These are phyloP conservation scores for Apteryx mantelli DNA, from an alignment of 2,113 vertebrate genomes.

Conservation along the genomic window DNA sequence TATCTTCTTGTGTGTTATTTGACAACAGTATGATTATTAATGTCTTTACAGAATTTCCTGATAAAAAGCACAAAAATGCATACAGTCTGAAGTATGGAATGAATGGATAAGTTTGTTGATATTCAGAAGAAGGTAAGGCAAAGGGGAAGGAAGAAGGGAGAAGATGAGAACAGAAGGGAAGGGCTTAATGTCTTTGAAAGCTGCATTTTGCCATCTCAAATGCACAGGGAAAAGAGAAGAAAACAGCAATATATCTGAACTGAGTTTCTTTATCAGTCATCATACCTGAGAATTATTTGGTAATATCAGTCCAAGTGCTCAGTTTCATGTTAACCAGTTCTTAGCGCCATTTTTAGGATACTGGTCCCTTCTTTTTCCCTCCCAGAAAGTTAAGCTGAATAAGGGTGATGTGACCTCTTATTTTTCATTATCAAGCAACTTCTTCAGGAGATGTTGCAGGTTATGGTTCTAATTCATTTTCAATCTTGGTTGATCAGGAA, in stretches of 20 bases:
- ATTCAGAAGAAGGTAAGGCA: background rate
- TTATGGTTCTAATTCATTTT: background rate
- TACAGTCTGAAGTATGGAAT: background rate
- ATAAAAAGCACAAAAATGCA: background rate
- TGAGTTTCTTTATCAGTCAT: background rate
- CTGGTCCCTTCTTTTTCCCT: background rate
- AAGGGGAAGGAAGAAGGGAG: background rate
- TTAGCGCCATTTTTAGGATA: background rate
- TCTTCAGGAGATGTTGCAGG: background rate
- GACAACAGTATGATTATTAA: background rate
- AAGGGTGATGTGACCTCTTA: background rate
- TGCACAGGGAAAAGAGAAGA: background rate
- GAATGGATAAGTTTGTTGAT: background rate
- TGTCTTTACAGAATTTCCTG: background rate
- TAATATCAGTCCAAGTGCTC: background rate
- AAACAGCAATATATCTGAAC: background rate
- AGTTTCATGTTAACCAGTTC: background rate
- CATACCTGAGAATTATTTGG: background rate
- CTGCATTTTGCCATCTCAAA: background rate
- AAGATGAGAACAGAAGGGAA: background rate
- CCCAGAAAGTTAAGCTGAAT: background rate
- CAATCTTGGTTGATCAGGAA: background rate
- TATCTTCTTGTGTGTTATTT: background rate
- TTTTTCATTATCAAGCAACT: background rate
- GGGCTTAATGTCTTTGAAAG: background rate